These are phyloP conservation scores for Cryptocephalus primarius DNA, from an alignment of 2,888 invertebrate species.

Conservation along the genomic window DNA sequence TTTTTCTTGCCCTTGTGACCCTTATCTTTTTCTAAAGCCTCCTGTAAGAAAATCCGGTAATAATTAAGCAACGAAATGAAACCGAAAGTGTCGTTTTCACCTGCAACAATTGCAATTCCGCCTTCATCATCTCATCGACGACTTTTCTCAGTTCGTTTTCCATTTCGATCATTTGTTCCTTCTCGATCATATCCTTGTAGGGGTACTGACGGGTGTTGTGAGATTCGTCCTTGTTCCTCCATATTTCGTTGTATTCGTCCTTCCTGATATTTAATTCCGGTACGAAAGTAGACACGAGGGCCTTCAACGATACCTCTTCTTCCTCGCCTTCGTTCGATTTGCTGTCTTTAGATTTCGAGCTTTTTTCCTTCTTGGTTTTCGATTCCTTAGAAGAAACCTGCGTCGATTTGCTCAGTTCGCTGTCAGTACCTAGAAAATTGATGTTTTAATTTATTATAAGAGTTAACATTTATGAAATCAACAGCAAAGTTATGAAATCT, in stretches of 20 bases:
- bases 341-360: constrained; percentile 46
- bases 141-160: constrained; percentile 71
- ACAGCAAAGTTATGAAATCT: no score
- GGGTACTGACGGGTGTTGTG: constrained; percentile 64
- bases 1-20: constrained; percentile 70
- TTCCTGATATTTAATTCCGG: constrained; percentile 60
- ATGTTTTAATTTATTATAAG: no score
- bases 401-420: constrained; percentile 70
- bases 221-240: constrained; percentile 71
- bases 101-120: constrained; percentile 56
- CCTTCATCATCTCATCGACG: constrained; percentile 70
- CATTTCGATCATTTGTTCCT: constrained; percentile 71
- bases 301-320: constrained; percentile 55
- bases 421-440: constrained; percentile 51
- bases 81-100: constrained; percentile 24
- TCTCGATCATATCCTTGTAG: constrained; percentile 72
- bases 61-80: background rate
- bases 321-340: constrained; percentile 46
- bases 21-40: constrained; percentile 61
- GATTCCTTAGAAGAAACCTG: constrained; percentile 68
- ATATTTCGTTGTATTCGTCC: constrained; percentile 70
- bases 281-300: constrained; percentile 59
- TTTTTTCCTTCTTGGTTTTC: constrained; percentile 65
- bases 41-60: constrained; percentile 36
- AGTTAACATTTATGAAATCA: no score